Conservation (phyloP, 1,140 invertebrate genomes). For the Camponotus floridanus region DNA sequence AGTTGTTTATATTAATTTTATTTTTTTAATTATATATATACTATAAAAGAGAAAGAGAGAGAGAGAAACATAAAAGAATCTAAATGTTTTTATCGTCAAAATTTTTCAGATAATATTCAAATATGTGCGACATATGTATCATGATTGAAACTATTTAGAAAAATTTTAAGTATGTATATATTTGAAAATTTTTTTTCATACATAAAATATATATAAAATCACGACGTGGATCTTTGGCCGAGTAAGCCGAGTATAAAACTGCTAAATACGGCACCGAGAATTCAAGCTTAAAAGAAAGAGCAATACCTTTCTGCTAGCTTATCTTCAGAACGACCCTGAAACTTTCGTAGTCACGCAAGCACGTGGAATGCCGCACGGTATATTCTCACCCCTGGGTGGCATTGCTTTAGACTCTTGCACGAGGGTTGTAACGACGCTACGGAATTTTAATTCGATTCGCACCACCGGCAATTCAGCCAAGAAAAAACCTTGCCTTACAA, state of each 20-base stretch:
- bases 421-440: conserved; percentile 70
- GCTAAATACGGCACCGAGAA: conserved; percentile 22
- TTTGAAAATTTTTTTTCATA: too few species aligned
- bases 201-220: conserved; percentile 15
- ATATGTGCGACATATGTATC: neutral
- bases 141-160: neutral
- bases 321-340: conserved; percentile 70
- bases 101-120: neutral
- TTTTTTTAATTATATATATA: too few species aligned
- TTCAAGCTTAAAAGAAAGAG: conserved; percentile 63
- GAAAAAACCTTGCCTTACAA: conserved; percentile 16
- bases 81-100: neutral
- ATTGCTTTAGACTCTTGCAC: conserved; percentile 61
- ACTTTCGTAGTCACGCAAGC: conserved; percentile 73
- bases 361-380: conserved; percentile 68
- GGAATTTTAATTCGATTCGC: conserved; percentile 78
- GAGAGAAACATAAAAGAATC: too few species aligned
- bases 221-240: conserved; percentile 55
- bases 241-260: neutral
- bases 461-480: conserved; percentile 25
- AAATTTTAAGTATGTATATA: conserved; percentile 2
- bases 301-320: conserved; percentile 56
- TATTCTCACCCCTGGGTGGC: conserved; percentile 42
- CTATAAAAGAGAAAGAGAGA: too few species aligned
- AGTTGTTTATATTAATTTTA: too few species aligned